Conservation (phyloP, 2,113 vertebrate species). For the Callocephalon fimbriatum region DNA sequence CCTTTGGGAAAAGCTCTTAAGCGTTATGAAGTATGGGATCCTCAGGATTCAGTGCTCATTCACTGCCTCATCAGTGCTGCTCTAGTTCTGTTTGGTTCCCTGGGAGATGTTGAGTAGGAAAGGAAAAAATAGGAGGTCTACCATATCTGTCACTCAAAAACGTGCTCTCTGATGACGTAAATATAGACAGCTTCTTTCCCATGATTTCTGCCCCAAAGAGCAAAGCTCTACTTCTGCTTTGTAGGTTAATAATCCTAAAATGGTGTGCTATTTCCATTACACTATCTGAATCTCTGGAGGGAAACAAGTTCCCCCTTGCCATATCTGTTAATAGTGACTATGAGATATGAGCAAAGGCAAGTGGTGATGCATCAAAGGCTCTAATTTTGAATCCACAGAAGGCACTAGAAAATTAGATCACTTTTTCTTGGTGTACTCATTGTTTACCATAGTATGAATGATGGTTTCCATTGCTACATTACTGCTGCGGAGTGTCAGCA, state of each 20-base stretch:
- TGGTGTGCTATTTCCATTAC: background rate
- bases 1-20: background rate
- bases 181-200: background rate
- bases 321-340: background rate
- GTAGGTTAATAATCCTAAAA: background rate
- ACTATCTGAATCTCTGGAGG: background rate
- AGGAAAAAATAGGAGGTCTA: background rate
- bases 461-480: background rate
- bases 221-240: background rate
- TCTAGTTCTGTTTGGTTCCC: background rate
- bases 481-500: background rate
- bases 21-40: background rate
- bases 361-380: background rate
- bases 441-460: background rate
- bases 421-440: background rate
- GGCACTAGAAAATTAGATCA: background rate
- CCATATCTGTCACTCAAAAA: background rate
- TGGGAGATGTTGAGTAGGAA: background rate
- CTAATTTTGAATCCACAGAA: background rate
- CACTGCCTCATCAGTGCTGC: background rate
- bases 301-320: background rate
- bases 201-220: background rate
- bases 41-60: background rate
- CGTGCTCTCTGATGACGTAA: background rate
- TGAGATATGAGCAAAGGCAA: fast-evolving